Base-by-base conservation (phyloP, 2,888 invertebrate genomes). In the Chalcosyrphus nemorum region DNA sequence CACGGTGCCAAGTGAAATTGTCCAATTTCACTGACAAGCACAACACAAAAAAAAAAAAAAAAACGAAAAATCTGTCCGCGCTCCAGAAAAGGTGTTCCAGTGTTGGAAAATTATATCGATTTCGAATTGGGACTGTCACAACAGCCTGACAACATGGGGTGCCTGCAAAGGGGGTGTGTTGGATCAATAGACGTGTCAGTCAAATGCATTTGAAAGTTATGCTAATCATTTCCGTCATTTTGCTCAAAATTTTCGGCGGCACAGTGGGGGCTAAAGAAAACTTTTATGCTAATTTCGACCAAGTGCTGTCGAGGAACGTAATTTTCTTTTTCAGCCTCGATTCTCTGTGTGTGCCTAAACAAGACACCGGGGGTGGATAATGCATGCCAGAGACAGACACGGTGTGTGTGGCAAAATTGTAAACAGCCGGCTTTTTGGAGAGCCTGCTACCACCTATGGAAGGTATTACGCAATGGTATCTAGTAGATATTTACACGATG, bases 1-100 rank as follows among this genome's bases (percentile, higher is more conserved):
- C 32, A 6, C 19, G 13, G 47, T 47, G 54, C 74, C 59, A 68
- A 74, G 74, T 74, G 80, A 80, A 80, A 80, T 74, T 80, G 52
- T 52, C 59, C 59, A 80, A 80, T 80, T 74, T 80, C 66, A 59
- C 80, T 80, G 35, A 63, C 70, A 71, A 61, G 35, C n/a, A n/a
- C n/a, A n/a, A n/a, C n/a, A n/a, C n/a, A n/a, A n/a, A n/a, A n/a
- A n/a, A 35, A 72, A 72, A 78, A 27, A 27, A 3, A 27, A 27
- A 27, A 27, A 3, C 27, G 27, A n/a, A 4, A 29, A 29, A 29
- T 29, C 7, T 29, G 29, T 29, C 63, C 38, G 52, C 61, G 61
- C 56, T 72, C 65, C 65, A 80, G 50, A 57, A 76, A 68, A 80
- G 74, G 68, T 68, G 74, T 72, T 65, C 50, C 65, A 52, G 17